Conservation (phyloP, 2,113 vertebrate species). For the Perca schrenkii region DNA sequence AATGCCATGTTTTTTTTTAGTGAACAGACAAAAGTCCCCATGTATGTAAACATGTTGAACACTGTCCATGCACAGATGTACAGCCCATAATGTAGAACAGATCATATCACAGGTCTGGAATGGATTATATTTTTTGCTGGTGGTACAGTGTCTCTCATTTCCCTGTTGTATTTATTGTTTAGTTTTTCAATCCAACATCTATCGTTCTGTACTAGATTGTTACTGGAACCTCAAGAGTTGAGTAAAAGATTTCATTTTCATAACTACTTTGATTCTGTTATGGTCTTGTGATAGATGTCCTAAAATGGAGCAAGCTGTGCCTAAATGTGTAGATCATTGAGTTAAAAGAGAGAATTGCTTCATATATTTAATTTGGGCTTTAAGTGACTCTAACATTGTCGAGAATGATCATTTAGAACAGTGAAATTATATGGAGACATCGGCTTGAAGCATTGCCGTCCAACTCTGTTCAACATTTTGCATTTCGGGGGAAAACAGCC, state of each 20-base stretch:
- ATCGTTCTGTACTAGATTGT: constrained; percentile 4
- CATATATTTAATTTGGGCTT: background rate
- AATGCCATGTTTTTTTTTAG: constrained; percentile 20
- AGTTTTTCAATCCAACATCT: constrained; percentile 14
- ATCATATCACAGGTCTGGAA: background rate
- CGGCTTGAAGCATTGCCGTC: background rate
- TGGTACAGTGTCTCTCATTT: constrained; percentile 20
- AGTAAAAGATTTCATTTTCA: constrained; percentile 50
- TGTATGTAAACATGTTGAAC: background rate
- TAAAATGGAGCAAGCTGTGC: background rate
- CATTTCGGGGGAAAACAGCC: background rate
- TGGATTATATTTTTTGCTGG: constrained; percentile 1
- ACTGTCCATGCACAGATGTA: background rate
- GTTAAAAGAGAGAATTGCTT: background rate
- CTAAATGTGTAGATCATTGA: background rate
- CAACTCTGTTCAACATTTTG: background rate
- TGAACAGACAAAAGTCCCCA: background rate
- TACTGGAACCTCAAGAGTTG: constrained; percentile 15
- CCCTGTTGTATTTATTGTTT: constrained; percentile 48
- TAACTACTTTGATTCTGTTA: background rate
- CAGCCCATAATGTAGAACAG: background rate
- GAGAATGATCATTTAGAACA: background rate
- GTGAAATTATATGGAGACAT: background rate
- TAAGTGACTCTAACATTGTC: background rate
- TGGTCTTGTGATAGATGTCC: background rate